A percentile compares a stretch with the other conserved stretches of the same genome.
Conservation (phyloP, 1,140 invertebrate genomes). For the Mylabris phalerata region DNA sequence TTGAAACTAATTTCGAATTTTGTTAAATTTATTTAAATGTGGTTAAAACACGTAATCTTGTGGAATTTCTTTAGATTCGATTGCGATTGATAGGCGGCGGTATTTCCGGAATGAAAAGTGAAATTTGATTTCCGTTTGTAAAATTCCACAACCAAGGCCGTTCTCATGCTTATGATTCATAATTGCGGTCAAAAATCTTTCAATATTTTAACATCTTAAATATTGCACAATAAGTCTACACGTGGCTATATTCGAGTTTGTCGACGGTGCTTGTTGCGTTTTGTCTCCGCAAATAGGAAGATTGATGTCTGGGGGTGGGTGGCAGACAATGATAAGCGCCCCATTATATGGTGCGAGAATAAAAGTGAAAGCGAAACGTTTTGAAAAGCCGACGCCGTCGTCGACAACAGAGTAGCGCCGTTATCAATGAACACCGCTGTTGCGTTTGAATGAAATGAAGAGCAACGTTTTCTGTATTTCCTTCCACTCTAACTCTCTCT, state of each 20-base stretch:
- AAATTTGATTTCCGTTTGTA: slow-evolving; percentile 10
- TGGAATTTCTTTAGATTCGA: too few relatives aligned
- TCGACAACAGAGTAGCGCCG: neutral
- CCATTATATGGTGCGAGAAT: slow-evolving; percentile 2
- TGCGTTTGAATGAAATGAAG: slow-evolving; percentile 8
- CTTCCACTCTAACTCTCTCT: slow-evolving; percentile 1
- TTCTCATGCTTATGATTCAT: neutral
- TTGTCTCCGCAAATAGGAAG: too few relatives aligned
- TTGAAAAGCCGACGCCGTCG: neutral
- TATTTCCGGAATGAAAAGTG: slow-evolving; percentile 5
- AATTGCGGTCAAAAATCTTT: too few relatives aligned
- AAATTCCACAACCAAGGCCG: slow-evolving; percentile 8
- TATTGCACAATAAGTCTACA: too few relatives aligned
- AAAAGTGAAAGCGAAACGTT: slow-evolving; percentile 9
- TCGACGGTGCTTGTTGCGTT: too few relatives aligned
- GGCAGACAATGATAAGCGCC: slow-evolving; percentile 1
- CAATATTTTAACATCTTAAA: too few relatives aligned
- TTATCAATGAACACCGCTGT: slow-evolving; percentile 8
- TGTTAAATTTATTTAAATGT: too few relatives aligned
- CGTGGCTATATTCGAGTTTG: too few relatives aligned
- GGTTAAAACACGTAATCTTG: too few relatives aligned
- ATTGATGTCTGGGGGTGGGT: too few relatives aligned
- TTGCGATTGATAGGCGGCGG: neutral
- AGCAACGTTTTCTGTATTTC: neutral
- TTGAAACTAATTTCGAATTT: too few relatives aligned